Conservation (phyloP, 2,797 vertebrate species). For the Rousettus madagascariensis region DNA sequence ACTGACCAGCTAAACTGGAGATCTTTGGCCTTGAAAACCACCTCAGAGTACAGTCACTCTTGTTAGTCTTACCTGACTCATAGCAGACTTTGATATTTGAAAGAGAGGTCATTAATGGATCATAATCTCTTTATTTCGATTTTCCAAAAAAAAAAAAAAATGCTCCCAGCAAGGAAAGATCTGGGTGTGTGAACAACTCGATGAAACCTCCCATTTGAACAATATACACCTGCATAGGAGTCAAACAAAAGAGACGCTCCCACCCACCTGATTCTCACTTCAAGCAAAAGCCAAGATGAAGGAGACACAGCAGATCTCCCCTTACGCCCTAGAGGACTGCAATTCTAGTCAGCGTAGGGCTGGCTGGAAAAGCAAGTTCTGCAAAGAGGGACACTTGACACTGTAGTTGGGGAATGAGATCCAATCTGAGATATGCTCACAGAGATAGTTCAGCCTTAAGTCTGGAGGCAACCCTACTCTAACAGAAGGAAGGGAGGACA, state of each 20-base stretch:
- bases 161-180: constrained; percentile 71
- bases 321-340: background rate
- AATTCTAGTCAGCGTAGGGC: background rate
- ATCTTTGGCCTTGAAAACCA: constrained; percentile 29
- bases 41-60: background rate
- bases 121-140: constrained; percentile 66
- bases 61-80: constrained; percentile 47
- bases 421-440: background rate
- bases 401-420: background rate
- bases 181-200: constrained; percentile 54
- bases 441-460: background rate
- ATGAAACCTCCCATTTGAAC: constrained; percentile 45
- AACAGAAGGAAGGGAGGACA: background rate
- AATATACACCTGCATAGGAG: constrained; percentile 49
- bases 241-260: constrained; percentile 46
- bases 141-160: constrained; percentile 49
- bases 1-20: background rate
- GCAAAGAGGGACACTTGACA: background rate
- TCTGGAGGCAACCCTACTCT: background rate
- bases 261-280: constrained; percentile 63
- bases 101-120: constrained; percentile 53
- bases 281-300: constrained; percentile 29
- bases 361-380: background rate
- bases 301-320: background rate
- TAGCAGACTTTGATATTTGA: constrained; percentile 63